phyloP scores from a whole-genome alignment of 2,888 invertebrate genomes.

The Dyspetes luteomarginatus region DNA sequence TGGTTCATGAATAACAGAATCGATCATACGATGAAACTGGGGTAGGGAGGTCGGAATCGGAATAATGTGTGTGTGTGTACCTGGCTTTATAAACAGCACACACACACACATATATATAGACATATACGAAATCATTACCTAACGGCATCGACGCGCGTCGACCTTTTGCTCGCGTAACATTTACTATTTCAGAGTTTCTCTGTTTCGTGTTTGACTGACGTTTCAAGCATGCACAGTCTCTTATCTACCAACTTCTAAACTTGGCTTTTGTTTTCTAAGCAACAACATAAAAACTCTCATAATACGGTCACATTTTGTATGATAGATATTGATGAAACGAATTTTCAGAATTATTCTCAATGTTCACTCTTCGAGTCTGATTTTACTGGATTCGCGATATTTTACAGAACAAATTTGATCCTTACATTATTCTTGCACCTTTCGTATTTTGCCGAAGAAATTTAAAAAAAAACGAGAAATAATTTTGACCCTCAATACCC shows the following conservation, averaged over 20 bases:
- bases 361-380: background rate
- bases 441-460: background rate
- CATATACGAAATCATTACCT: constrained; percentile 71
- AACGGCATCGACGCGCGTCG: constrained; percentile 68
- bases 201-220: constrained; percentile 34
- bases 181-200: constrained; percentile 71
- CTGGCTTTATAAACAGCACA: constrained; percentile 46
- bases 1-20: background rate
- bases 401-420: background rate
- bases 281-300: too few relatives aligned
- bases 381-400: background rate
- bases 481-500: too few relatives aligned
- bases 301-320: too few relatives aligned
- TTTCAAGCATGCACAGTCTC: constrained; percentile 11
- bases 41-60: background rate
- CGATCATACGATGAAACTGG: background rate
- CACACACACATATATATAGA: too few relatives aligned
- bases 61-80: constrained; percentile 22
- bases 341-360: background rate
- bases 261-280: background rate
- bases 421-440: too few relatives aligned
- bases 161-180: constrained; percentile 73
- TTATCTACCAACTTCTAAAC: constrained; percentile 22
- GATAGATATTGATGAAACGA: background rate
- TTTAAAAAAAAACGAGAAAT: background rate